Conservation (phyloP, 2,113 vertebrate species). For the Heptranchias perlo region DNA sequence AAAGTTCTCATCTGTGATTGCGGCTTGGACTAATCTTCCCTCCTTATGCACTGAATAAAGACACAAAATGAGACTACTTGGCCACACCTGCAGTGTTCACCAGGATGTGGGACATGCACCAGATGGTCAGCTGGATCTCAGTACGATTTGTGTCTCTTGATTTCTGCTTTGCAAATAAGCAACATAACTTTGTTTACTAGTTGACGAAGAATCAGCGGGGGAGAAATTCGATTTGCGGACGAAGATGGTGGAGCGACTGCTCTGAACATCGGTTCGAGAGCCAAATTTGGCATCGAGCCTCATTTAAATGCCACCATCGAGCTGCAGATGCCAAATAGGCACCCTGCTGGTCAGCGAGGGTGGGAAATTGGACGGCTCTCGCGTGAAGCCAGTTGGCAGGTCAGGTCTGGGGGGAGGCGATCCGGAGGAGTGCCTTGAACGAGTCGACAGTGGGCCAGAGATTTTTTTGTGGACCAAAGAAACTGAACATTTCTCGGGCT, state of each 20-base stretch:
- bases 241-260: background rate
- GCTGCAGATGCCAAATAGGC: background rate
- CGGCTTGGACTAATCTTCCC: background rate
- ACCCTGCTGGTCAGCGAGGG: background rate
- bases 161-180: background rate
- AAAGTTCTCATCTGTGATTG: background rate
- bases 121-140: background rate
- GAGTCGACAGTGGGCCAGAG: background rate
- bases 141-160: background rate
- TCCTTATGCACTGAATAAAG: background rate
- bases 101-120: background rate
- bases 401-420: background rate
- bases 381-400: background rate
- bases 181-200: background rate
- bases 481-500: background rate
- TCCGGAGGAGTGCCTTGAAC: background rate
- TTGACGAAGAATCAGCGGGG: background rate
- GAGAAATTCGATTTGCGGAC: background rate
- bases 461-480: background rate
- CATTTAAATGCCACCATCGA: background rate
- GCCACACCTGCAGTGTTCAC: background rate
- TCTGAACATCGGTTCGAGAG: background rate
- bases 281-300: background rate
- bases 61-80: background rate
- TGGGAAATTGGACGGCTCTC: background rate